phyloP scores from a whole-genome alignment of 35 echinoderm and acorn worm genomes.

The Apostichopus parvimensis region DNA sequence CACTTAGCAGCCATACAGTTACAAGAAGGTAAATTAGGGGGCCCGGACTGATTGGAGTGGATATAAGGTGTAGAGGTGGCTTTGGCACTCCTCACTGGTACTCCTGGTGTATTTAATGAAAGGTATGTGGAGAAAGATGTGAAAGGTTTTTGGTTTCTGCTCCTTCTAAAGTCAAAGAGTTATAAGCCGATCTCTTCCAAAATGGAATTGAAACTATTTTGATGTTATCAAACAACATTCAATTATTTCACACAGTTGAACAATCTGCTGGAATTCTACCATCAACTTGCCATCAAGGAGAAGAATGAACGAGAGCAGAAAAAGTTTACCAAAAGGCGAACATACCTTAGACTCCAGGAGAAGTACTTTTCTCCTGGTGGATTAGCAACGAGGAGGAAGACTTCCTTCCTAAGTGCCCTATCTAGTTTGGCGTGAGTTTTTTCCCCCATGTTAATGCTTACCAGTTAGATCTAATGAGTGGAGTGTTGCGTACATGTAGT shows the following conservation, averaged over 20 bases:
- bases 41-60: too few species aligned
- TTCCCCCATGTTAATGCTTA: too few species aligned
- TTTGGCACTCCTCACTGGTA: too few species aligned
- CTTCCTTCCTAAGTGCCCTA: slow-evolving; percentile 62
- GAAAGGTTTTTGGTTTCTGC: too few species aligned
- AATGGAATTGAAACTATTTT: background rate
- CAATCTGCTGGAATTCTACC: slow-evolving; percentile 82
- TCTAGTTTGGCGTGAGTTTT: slow-evolving; percentile 71
- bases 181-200: background rate
- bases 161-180: too few species aligned
- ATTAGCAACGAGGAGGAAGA: slow-evolving; percentile 46
- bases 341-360: slow-evolving; percentile 85
- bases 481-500: too few species aligned
- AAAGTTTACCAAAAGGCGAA: slow-evolving; percentile 77
- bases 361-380: slow-evolving; percentile 73
- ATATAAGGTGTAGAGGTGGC: too few species aligned
- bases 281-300: slow-evolving; percentile 78
- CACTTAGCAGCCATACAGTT: too few species aligned
- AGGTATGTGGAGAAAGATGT: too few species aligned
- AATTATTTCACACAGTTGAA: slow-evolving; percentile 53
- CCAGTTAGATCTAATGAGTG: too few species aligned
- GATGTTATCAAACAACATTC: background rate
- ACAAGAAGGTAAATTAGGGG: too few species aligned
- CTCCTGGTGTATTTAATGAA: too few species aligned
- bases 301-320: slow-evolving; percentile 92